Conservation (phyloP, 2,797 vertebrate species). For the Syngnathus acus region DNA sequence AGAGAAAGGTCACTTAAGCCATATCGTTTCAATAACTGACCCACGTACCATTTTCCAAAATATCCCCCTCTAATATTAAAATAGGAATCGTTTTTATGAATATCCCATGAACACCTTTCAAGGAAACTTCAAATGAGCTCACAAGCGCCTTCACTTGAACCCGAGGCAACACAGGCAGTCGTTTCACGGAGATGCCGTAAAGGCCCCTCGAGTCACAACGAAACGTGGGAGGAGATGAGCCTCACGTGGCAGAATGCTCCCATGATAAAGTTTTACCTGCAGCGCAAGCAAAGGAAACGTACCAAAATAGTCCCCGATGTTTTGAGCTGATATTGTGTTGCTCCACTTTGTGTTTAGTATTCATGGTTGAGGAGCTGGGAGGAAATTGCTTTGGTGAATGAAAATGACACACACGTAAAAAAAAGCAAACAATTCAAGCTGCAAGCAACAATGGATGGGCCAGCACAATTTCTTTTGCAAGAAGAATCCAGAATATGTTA, state of each 20-base stretch:
- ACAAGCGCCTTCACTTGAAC: conserved; percentile 39
- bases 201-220: conserved; percentile 38
- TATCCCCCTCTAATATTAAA: not conserved
- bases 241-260: conserved; percentile 44
- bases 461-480: not conserved
- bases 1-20: no score
- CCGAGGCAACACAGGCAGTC: conserved; percentile 41
- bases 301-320: conserved; percentile 39
- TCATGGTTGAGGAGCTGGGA: conserved; percentile 39
- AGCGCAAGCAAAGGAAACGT: conserved; percentile 59
- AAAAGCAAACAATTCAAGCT: conserved; percentile 58
- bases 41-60: not conserved
- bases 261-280: conserved; percentile 60
- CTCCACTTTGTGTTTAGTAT: conserved; percentile 40
- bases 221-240: conserved; percentile 40
- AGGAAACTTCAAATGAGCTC: conserved; percentile 46
- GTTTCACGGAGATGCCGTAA: conserved; percentile 43
- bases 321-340: conserved; percentile 27
- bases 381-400: conserved; percentile 61
- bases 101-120: conserved; percentile 42
- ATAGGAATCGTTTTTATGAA: not conserved
- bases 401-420: conserved; percentile 37
- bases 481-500: not conserved
- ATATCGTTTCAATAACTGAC: not conserved
- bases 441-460: conserved; percentile 33